Conservation (phyloP, 2,888 invertebrate genomes). For the Thecophora atra region DNA sequence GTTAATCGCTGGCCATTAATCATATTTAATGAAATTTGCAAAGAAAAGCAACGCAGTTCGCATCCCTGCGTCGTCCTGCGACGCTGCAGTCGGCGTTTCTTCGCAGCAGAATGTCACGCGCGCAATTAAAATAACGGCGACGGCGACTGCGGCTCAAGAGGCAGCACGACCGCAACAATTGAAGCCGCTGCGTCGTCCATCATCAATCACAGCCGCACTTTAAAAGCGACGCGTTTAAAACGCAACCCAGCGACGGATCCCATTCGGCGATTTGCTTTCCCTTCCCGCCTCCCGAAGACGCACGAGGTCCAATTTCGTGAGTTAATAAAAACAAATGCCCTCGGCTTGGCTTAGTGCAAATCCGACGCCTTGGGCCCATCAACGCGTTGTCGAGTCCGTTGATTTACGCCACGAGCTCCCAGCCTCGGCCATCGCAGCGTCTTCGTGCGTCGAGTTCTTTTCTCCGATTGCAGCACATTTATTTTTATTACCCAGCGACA, state of each 20-base stretch:
- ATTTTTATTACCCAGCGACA: slow-evolving; percentile 65
- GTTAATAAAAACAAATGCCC: slow-evolving; percentile 32
- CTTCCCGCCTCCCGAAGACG: not conserved
- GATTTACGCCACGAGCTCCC: slow-evolving; percentile 13
- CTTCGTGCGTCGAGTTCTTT: not conserved
- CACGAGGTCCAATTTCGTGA: slow-evolving; percentile 15
- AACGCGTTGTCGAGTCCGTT: slow-evolving; percentile 21
- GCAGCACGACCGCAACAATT: slow-evolving; percentile 10
- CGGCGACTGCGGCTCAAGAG: slow-evolving; percentile 42
- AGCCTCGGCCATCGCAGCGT: not conserved
- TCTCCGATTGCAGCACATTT: slow-evolving; percentile 56
- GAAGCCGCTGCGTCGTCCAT: not conserved
- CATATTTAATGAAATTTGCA: slow-evolving; percentile 64
- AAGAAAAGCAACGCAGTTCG: slow-evolving; percentile 20
- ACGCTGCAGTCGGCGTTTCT: slow-evolving; percentile 50
- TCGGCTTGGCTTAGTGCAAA: not conserved
- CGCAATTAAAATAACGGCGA: slow-evolving; percentile 60
- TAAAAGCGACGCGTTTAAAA: not conserved
- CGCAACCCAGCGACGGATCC: not conserved
- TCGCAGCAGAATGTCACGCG: slow-evolving; percentile 57
- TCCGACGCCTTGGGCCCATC: slow-evolving; percentile 1
- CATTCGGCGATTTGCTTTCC: not conserved
- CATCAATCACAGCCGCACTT: slow-evolving; percentile 31
- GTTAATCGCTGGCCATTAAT: slow-evolving; percentile 62
- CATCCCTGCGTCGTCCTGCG: slow-evolving; percentile 42